Evolutionary conservation across 2,888 invertebrate species (phyloP).

Genomic region (Hirtodrosophila alboralis): DNA sequence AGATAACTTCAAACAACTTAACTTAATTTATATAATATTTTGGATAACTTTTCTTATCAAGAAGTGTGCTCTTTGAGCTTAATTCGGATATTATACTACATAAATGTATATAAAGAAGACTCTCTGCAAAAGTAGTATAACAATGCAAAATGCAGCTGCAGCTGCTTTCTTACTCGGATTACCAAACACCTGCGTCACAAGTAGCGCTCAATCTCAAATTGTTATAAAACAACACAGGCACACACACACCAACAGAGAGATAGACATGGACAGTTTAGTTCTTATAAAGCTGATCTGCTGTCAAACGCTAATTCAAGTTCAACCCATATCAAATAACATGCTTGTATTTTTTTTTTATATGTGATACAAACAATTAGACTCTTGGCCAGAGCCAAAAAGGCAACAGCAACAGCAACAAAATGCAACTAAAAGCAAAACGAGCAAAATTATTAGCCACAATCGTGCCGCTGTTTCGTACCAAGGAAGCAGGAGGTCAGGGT

Average conservation of each 20-base stretch:
- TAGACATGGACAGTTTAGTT: conserved; percentile 53
- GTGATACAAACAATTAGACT: conserved; percentile 60
- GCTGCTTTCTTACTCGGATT: conserved; percentile 45
- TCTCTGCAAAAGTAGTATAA: conserved; percentile 16
- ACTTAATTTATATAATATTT: too few species aligned
- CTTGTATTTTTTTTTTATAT: conserved; percentile 42
- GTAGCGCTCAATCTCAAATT: conserved; percentile 28
- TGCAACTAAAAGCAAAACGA: conserved; percentile 33
- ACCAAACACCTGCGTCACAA: conserved; percentile 56
- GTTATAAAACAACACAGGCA: conserved; percentile 48
- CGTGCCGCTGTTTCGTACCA: conserved; percentile 57
- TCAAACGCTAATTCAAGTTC: conserved; percentile 79
- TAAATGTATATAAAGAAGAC: too few species aligned
- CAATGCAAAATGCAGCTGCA: conserved; percentile 37
- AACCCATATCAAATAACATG: conserved; percentile 76
- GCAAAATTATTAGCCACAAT: conserved; percentile 66
- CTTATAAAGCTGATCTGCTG: conserved; percentile 73
- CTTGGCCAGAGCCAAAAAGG: conserved; percentile 65
- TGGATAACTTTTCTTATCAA: too few species aligned
- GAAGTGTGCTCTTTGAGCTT: too few species aligned
- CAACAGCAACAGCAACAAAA: conserved; percentile 44
- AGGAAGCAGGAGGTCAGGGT: conserved; percentile 76
- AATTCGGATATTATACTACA: too few species aligned
- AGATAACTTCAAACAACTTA: too few species aligned
- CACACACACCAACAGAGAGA: conserved; percentile 30